Conservation (phyloP, 2,113 vertebrate genomes). For the Myanophis thanlyinensis region DNA sequence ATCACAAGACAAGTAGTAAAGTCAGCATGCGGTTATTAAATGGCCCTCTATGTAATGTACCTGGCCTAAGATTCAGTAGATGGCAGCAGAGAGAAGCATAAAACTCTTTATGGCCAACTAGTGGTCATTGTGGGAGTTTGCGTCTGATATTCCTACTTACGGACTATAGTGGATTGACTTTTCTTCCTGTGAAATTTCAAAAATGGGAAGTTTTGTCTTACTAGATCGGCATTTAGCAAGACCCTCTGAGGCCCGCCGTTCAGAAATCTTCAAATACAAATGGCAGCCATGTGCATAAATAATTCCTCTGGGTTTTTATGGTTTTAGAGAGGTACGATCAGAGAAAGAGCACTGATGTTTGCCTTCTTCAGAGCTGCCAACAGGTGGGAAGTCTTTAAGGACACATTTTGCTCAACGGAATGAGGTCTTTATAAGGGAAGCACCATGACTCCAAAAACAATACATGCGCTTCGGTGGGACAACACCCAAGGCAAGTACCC, state of each 20-base stretch:
- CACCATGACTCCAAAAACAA: slow-evolving; percentile 3
- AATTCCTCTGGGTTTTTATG: not conserved
- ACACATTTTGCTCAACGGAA: not conserved
- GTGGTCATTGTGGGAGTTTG: not conserved
- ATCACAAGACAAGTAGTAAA: not conserved
- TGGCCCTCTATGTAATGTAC: not conserved
- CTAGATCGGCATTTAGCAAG: not conserved
- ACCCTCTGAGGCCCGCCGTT: too few species aligned
- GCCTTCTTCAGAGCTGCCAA: not conserved
- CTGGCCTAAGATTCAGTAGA: not conserved
- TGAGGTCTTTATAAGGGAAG: not conserved
- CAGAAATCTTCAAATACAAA: not conserved
- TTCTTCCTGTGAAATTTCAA: not conserved
- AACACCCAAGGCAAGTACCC: not conserved
- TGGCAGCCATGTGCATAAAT: not conserved
- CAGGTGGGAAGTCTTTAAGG: not conserved
- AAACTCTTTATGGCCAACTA: not conserved
- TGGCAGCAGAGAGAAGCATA: not conserved
- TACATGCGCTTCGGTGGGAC: not conserved
- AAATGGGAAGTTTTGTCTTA: not conserved
- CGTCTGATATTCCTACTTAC: not conserved
- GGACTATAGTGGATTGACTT: not conserved
- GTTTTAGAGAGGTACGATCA: not conserved
- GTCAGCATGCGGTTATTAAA: not conserved
- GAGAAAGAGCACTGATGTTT: not conserved